Conservation (phyloP, 2,797 vertebrate genomes). For the Monodelphis domestica region DNA sequence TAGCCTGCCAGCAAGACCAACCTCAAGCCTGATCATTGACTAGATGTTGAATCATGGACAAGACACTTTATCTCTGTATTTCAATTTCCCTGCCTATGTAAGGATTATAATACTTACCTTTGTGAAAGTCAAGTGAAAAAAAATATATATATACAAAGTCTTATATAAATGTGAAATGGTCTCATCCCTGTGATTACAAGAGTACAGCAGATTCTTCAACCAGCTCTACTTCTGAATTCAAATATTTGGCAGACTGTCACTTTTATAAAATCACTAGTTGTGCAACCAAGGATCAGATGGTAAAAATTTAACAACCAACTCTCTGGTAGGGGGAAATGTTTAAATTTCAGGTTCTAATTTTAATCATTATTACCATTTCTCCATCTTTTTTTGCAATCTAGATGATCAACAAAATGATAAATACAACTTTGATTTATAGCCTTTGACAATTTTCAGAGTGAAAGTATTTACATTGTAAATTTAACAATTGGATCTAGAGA, state of each 20-base stretch:
- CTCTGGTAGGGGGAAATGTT: background rate
- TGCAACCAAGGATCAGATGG: background rate
- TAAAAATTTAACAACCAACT: background rate
- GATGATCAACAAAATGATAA: background rate
- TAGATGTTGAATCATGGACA: background rate
- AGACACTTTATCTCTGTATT: background rate
- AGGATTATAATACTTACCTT: background rate
- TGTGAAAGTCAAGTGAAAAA: background rate
- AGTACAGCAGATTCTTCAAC: background rate
- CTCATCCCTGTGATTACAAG: background rate
- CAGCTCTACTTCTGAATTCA: background rate
- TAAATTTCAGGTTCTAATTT: background rate
- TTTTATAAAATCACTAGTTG: background rate
- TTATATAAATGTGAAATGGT: background rate
- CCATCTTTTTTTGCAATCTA: background rate
- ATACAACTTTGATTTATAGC: background rate
- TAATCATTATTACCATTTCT: background rate
- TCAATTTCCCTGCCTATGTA: background rate
- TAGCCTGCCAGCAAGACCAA: background rate
- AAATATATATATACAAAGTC: background rate
- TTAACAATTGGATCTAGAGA: background rate
- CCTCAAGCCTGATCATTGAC: background rate
- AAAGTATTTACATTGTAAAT: background rate
- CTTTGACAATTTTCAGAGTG: background rate
- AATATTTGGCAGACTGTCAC: background rate